phyloP scores from a whole-genome alignment of 2,113 vertebrate genomes.

The Dicentrarchus labrax region DNA sequence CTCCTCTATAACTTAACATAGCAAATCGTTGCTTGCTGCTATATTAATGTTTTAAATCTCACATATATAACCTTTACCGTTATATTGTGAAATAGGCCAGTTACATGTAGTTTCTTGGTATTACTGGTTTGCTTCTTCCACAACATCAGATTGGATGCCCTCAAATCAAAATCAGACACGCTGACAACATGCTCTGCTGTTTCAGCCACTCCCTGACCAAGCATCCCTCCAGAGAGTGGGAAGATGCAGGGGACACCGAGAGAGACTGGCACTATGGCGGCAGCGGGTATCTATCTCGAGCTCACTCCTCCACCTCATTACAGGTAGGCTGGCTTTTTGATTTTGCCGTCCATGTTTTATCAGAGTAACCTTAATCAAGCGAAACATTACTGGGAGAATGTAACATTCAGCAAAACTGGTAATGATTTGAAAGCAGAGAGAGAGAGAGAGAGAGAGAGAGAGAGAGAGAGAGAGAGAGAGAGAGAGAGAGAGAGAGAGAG shows the following conservation, averaged over 20 bases:
- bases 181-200: conserved; percentile 33
- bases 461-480: not conserved
- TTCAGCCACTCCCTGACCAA: conserved; percentile 84
- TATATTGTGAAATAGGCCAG: not conserved
- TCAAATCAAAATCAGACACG: not conserved
- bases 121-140: not conserved
- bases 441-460: not conserved
- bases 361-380: not conserved
- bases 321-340: conserved; percentile 59
- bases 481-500: not conserved
- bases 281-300: conserved; percentile 74
- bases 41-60: too few species aligned
- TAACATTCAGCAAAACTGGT: not conserved
- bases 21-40: too few species aligned
- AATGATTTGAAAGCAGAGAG: not conserved
- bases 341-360: not conserved
- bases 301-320: conserved; percentile 79
- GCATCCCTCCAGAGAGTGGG: conserved; percentile 80
- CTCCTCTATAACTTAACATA: too few species aligned
- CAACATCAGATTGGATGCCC: conserved; percentile 4
- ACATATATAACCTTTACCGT: not conserved
- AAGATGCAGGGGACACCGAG: conserved; percentile 73
- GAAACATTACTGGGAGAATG: not conserved
- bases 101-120: not conserved
- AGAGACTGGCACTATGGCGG: conserved; percentile 68